Evolutionary conservation across 2,888 invertebrate genomes (phyloP), one percentile per base, ranked within the genome.

Genomic region (Pterostichus madidus): DNA sequence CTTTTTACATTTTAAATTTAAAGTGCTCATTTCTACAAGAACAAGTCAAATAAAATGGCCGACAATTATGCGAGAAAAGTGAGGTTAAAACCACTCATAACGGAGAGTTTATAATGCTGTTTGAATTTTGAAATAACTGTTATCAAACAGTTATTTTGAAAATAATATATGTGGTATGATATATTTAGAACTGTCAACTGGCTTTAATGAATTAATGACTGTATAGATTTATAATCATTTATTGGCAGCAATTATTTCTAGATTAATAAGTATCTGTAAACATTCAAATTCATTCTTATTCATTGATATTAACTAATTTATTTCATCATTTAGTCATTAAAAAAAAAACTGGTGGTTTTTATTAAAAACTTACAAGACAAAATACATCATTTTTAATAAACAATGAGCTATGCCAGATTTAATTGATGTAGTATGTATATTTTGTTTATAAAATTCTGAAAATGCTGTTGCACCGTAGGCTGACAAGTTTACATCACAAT

Each of bases 191-290:
- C 39, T 61, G 24, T 78, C 78, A 78, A 78, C 61, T 11, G 39
- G 78, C 78, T 78, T 61, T 78, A 61, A 78, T 78, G 56, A 61
- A 61, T 61, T 78, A 61, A 78, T 78, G 39, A 78, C 61, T 77
- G 77, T 77, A 11, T 78, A 78, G 78, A 59, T 44, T 31, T 32
- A 35, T 13, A 73, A 35, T 15, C 49, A 61, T 61, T 61, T 35
- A 71, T 52, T 53, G 75, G 52, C 53, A 75, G 52, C 53, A 75
- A 71, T 52, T 53, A 75, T 24, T 31, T 49, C 31, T 75, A 75
- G 75, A 17, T 71, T 10, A n/a, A 11, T 44, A 13, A 44, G 17
- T 75, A 49, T 75, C 31, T 46, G 44, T 73, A 15, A 46, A n/a
- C 17, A 71, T 46, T 46, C 35, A 64, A 32, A 35, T 13, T 64